Base-by-base conservation (phyloP, 2,113 vertebrate genomes). In the Lutjanus erythropterus region DNA sequence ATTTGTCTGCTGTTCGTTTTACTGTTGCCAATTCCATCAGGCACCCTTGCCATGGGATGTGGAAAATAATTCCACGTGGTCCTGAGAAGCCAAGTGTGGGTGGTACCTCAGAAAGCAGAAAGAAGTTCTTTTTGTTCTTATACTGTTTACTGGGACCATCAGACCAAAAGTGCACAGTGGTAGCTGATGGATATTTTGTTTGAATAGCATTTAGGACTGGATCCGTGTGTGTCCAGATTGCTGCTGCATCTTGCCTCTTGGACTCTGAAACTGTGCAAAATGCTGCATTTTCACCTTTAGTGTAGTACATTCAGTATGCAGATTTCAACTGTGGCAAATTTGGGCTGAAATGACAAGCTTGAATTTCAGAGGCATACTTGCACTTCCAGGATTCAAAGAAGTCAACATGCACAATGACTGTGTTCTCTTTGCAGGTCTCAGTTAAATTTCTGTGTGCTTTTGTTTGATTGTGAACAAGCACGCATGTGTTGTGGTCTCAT, bases 101-200 rank as follows among this genome's bases (percentile, higher is more conserved):
- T 12, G 58, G 33, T 0, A 60, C 11, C 0, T 1, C 10, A 37
- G 10, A 60, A 0, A 37, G 33, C 1, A 60, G 58, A 8, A 37
- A 60, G 2, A 60, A 37, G 6, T 59, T 60, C 10, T 60, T n/a
- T 2, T n/a, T 60, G 19, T 60, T 60, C 33, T 60, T 60, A 7
- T 60, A 60, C 11, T 37, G 58, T 2, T 39, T 60, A 8, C 58
- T 60, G 5, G 58, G 58, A 23, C 58, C 58, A 39, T 60, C 21
- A 8, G 35, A 60, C 58, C 58, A 60, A 39, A 60, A 60, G 58
- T 39, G 58, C 35, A 60, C 33, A 14, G 58, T 37, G 21, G 19
- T 21, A 65, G 8, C 53, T 14, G 2, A 14, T 60, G 35, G 58
- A 23, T 3, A 39, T 16, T 23, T 60, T 4, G 5, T 39, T 2